Evolutionary conservation across 2,797 vertebrate genomes (phyloP), one percentile per base, ranked within the genome.

Genomic region (Setipinna tenuifilis): DNA sequence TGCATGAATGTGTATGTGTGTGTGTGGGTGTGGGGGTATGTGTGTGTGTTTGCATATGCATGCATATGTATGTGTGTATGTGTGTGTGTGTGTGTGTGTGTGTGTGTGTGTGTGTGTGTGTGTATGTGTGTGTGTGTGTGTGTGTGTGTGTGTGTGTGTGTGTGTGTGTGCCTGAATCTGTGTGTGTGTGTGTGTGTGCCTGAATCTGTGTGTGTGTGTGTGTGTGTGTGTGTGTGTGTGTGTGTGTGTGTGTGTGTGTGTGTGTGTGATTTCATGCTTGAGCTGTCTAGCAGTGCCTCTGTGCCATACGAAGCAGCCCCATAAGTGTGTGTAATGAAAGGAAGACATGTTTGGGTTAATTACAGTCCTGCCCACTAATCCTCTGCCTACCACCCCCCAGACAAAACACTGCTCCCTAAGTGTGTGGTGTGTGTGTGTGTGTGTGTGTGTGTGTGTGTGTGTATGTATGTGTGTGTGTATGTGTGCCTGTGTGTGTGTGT

Each of bases 371-470:
- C 50, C 68, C 9, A 17, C 28, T 75, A 65, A 65, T 65, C 62
- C 62, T 28, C 61, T 25, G 61, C 21, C 61, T 3, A n/a, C 62
- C 11, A 28, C 23, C 23, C 62, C 12, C 14, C 62, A 14, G 11
- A 65, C 62, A 65, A 11, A 28, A 12, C 23, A 25, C 62, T 65
- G 23, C 23, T 62, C 17, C 19, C 35, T 5, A 2, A 41, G 35
- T 59, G 58, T 59, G 58, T 68, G 62, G 21, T 62, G 59, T 62
- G 59, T 10, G n/a, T 62, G 59, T 23, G n/a, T 62, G 21, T 62
- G 21, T n/a, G 59, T n/a, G 58, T 68, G 62, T 68, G 23, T 68
- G 25, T 68, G 62, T 68, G 62, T 68, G 25, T 68, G 62, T 68
- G 62, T 68, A 28, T 68, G 25, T 31, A 11, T 71, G 65, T 31